Base-by-base conservation (phyloP, 1,140 invertebrate species). In the Drosophila grimshawi region DNA sequence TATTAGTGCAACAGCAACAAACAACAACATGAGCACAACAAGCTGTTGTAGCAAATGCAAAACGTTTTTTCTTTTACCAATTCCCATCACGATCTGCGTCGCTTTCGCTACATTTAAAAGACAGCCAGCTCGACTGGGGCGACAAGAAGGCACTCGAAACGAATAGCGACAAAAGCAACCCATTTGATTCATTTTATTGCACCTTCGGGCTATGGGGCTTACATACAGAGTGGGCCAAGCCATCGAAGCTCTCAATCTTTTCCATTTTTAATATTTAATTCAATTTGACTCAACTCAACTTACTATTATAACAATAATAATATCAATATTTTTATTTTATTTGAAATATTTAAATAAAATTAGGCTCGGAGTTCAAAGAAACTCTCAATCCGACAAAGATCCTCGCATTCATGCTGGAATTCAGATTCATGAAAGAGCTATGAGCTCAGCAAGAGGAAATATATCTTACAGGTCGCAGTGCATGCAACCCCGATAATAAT, bases 21-120 rank as follows among this genome's bases (percentile, higher is more conserved):
- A 33, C 49, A 56, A 35, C 61, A 57, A 66, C 59, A 27, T 19
- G 19, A 19, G 19, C 19, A 37, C 46, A 66, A 66, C 33, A 35
- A 30, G 45, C 32, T 77, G 62, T 57, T 65, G 0, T 1, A 10
- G 39, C 39, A 10, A 10, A 32, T 66, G 32, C 56, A 46, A 52
- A 46, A 53, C 43, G 64, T 1, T 8, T 49, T 65, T 48, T 8
- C 45, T 65, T 48, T 43, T n/a, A 0, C 3, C 39, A 30, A 88
- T 88, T 83, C 85, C 33, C 52, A 78, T 74, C 83, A 88, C 83
- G 85, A 89, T 80, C 52, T 53, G 65, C 79, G 68, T 60, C 75
- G 82, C 76, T 86, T 86, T 86, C 82, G 82, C 75, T 76, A 68
- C 70, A 70, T 81, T 72, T 66, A 69, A 75, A 65, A 55, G 65